Evolutionary conservation across 2,888 invertebrate genomes (phyloP), one percentile per base, ranked within the genome.

Genomic region (Branchipolynoe longqiensis): DNA sequence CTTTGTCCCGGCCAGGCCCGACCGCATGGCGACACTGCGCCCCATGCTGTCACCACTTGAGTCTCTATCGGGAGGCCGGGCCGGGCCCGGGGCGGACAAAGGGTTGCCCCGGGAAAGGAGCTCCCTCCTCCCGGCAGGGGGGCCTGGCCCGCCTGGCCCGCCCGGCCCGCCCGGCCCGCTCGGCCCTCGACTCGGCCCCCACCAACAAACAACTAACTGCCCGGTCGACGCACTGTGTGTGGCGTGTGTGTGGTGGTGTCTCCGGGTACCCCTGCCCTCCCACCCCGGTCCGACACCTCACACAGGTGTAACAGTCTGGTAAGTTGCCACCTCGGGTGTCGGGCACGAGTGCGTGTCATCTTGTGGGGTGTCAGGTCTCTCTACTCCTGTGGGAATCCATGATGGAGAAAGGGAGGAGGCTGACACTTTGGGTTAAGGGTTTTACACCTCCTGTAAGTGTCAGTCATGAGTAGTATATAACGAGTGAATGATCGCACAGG

Each of bases 391-490:
- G 25, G 31, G 18, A 69, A 69, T 69, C 38, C 36, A 8, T 69
- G n/a, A 69, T 18, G 18, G 69, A 33, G 36, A 36, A 62, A 25
- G 25, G 25, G 62, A 62, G 62, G n/a, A 8, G 18, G 38, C 22
- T 18, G 22, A 69, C 69, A 69, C 69, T 38, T 33, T 58, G 58
- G 58, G 14, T 62, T 62, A 4, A 14, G 56, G 3, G 25, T 56
- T 4, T 28, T 25, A 4, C 28, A 1, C 22, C 12, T 33, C 69
- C 69, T 69, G 69, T 1, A 6, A 14, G 12, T 22, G 38, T 36
- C 33, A n/a, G 18, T 38, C 69, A 14, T 69, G n/a, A 69, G 69
- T 69, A 69, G 69, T 69, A 69, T 69, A 69, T 58, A n/a, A n/a
- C 8, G 48, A 8, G 48, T 18, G 48, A 48, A 8, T 18, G 48